Evolutionary conservation across 2,113 vertebrate genomes (phyloP), one percentile per base, ranked within the genome.

Genomic region (Perca fluviatilis): DNA sequence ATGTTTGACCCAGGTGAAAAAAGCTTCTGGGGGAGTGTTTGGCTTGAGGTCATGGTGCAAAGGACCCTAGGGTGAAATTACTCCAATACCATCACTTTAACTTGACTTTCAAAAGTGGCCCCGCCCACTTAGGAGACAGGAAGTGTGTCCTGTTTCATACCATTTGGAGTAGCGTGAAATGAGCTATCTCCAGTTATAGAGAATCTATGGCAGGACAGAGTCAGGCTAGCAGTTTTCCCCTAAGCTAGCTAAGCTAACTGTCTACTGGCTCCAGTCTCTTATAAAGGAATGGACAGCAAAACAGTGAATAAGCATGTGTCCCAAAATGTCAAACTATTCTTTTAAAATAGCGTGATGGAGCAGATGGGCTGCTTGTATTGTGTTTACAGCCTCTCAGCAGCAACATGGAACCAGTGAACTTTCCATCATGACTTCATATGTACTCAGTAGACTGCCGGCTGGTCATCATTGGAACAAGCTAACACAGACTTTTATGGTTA

Each of bases 371-470:
- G 46, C 51, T 63, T 81, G 19, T 23, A 2, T 68, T 62, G 27
- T 61, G 54, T 73, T 79, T 68, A 71, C 56, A 70, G 60, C 18
- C 19, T 53, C 43, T 70, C 36, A 70, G 62, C 49, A 74, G 54
- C 72, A 78, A 71, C 85, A 80, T 70, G 47, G 69, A 86, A 71
- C 23, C 51, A 67, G 11, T 19, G 25, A 68, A 46, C 18, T 66
- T 86, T 87, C 60, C 66, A 74, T 61, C 56, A 86, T 90, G 87
- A 91, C 83, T 77, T 83, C 60, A 86, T 80, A 12, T 2, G 0
- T 43, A 66, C 25, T 47, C 66, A 60, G 56, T 10, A 47, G 79
- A 82, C 80, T 12, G 60, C 50, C 11, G 36, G n/a, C 81, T n/a
- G 56, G 46, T 82, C 60, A 43, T 77, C 76, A 69, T 21, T 81